Percentiles rank a stretch among this genome's conserved stretches.
Evolutionary conservation across 2,797 vertebrate species (phyloP).

Genomic region (Salarias fasciatus): DNA sequence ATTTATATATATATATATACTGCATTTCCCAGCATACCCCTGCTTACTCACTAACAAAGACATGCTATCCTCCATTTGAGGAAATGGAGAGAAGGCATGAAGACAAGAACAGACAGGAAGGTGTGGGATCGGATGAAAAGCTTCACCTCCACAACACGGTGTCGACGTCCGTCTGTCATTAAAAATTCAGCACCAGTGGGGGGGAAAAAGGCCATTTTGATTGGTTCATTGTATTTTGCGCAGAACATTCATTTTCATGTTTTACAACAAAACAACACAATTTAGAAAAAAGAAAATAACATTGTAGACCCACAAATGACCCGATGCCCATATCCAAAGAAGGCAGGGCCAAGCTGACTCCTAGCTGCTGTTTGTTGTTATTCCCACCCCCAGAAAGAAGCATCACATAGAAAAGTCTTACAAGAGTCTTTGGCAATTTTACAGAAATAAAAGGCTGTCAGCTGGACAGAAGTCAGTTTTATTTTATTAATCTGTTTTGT

Average conservation of each 20-base stretch:
- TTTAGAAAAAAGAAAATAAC: slow-evolving; percentile 17
- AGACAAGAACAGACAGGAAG: slow-evolving; percentile 31
- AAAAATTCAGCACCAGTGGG: slow-evolving; percentile 79
- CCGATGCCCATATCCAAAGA: neutral
- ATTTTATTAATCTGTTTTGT: neutral
- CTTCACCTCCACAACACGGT: slow-evolving; percentile 20
- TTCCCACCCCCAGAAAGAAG: slow-evolving; percentile 8
- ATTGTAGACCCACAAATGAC: neutral
- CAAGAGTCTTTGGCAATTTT: slow-evolving; percentile 68
- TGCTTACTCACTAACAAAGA: slow-evolving; percentile 50
- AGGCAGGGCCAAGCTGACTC: neutral
- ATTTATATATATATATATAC: slow-evolving; percentile 52
- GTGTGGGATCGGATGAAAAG: slow-evolving; percentile 5
- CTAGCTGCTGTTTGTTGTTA: slow-evolving; percentile 1
- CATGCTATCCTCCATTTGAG: slow-evolving; percentile 28
- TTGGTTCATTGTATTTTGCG: slow-evolving; percentile 60
- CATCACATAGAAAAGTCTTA: slow-evolving; percentile 35
- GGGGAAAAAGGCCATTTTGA: slow-evolving; percentile 71
- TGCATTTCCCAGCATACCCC: slow-evolving; percentile 73
- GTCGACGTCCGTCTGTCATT: slow-evolving; percentile 46
- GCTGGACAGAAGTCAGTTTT: neutral
- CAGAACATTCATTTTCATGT: slow-evolving; percentile 69
- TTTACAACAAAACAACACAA: slow-evolving; percentile 62
- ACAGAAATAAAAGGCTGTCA: slow-evolving; percentile 40
- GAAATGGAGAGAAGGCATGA: slow-evolving; percentile 45